A percentile compares a stretch with the other conserved stretches of the same genome.
Conservation (phyloP, 2,113 vertebrate genomes). For the Acrocephalus arundinaceus region DNA sequence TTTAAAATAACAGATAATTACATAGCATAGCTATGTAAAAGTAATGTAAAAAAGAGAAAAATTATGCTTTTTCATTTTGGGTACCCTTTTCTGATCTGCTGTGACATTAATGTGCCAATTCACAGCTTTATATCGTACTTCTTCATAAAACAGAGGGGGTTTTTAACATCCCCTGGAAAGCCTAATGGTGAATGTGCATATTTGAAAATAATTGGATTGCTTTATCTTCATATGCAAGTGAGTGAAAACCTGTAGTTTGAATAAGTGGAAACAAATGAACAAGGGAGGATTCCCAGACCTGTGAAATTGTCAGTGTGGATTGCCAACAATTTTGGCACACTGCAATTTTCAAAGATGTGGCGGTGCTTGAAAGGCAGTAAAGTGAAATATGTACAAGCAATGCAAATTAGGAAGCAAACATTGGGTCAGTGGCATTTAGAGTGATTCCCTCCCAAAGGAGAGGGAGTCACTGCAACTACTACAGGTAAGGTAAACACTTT, state of each 20-base stretch:
- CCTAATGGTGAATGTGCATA: not conserved
- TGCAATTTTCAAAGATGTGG: not conserved
- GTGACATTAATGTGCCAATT: not conserved
- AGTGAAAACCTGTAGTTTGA: conserved; percentile 20
- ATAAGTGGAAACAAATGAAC: not conserved
- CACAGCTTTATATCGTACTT: not conserved
- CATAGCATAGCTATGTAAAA: not conserved
- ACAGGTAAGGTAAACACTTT: not conserved
- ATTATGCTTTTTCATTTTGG: not conserved
- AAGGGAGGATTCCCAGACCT: conserved; percentile 6
- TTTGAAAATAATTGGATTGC: not conserved
- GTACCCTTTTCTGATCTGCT: not conserved
- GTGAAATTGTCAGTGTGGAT: not conserved
- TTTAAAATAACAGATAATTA: not conserved
- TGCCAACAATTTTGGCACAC: not conserved
- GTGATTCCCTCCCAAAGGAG: not conserved
- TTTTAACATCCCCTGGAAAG: not conserved
- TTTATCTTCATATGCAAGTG: not conserved
- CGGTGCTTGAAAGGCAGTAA: not conserved
- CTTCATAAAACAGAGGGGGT: not conserved
- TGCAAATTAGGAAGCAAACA: not conserved
- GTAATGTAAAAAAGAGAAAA: not conserved
- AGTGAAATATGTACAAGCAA: not conserved
- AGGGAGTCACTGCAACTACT: not conserved
- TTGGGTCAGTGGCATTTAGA: not conserved